Evolutionary conservation across 2,888 invertebrate genomes (phyloP).

Genomic region (Dyspetes luteomarginatus): DNA sequence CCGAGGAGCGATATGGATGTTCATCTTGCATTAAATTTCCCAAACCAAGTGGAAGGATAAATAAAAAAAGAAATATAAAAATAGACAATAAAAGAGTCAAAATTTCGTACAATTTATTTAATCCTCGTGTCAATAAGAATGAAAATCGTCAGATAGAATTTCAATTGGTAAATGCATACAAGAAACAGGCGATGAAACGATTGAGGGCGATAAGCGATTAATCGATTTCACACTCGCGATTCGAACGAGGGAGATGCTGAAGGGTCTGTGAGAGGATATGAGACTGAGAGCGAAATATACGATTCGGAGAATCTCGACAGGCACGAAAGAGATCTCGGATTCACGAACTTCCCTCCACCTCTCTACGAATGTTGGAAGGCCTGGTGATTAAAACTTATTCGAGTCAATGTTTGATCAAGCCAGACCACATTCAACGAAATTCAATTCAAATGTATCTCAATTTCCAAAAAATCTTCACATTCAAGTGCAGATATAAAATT

Average conservation of each 20-base stretch:
- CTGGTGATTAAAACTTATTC: neutral
- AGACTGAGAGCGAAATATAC: slow-evolving; percentile 11
- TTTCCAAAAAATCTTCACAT: too few relatives aligned
- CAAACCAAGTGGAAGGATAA: neutral
- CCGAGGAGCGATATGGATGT: neutral
- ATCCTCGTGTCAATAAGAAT: neutral
- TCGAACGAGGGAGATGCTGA: neutral
- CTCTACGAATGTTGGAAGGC: neutral
- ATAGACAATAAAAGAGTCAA: too few relatives aligned
- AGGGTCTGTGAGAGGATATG: neutral
- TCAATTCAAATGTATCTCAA: too few relatives aligned
- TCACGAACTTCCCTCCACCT: neutral
- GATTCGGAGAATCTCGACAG: slow-evolving; percentile 21
- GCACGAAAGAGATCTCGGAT: slow-evolving; percentile 14
- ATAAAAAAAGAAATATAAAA: neutral
- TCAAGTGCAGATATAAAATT: too few relatives aligned
- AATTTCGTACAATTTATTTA: neutral
- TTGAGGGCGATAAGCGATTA: slow-evolving; percentile 1
- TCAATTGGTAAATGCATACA: neutral
- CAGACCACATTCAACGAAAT: too few relatives aligned
- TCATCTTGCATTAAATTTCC: neutral
- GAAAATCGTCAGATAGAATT: neutral
- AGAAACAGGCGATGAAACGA: neutral
- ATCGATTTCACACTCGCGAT: neutral
- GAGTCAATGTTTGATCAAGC: too few relatives aligned